A percentile compares a stretch with the other conserved stretches of the same genome.
Conservation (phyloP, 2,113 vertebrate species). For the Rhinogobius similis region DNA sequence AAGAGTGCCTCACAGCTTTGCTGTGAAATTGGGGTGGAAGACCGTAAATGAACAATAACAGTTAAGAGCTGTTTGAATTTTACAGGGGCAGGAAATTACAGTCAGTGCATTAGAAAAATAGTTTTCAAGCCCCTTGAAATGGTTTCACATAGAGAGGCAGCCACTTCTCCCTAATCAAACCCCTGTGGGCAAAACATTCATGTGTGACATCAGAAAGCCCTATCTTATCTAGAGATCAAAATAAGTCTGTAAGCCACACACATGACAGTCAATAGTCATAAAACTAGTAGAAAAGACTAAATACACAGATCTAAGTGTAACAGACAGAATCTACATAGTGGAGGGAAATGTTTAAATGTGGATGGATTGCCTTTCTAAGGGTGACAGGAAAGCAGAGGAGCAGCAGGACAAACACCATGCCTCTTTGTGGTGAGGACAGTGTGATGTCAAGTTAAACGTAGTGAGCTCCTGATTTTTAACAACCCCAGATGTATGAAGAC, state of each 20-base stretch:
- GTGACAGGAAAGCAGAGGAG: conserved; percentile 8
- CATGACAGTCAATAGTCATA: conserved; percentile 55
- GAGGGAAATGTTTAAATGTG: conserved; percentile 20
- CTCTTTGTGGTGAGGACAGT: conserved; percentile 18
- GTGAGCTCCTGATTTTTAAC: conserved; percentile 15
- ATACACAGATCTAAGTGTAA: conserved; percentile 46
- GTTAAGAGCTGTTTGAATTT: conserved; percentile 41
- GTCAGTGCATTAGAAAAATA: conserved; percentile 63
- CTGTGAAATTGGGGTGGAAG: conserved; percentile 70
- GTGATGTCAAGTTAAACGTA: conserved; percentile 18
- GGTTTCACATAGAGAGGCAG: conserved; percentile 32
- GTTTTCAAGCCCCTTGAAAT: conserved; percentile 45
- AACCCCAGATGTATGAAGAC: conserved; percentile 52
- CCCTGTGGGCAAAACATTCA: conserved; percentile 60
- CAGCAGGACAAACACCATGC: conserved; percentile 20
- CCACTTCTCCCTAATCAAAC: conserved; percentile 39
- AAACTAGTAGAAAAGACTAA: conserved; percentile 45
- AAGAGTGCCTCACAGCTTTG: conserved; percentile 67
- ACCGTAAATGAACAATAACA: conserved; percentile 63
- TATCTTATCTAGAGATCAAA: conserved; percentile 54
- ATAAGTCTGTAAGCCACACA: conserved; percentile 49
- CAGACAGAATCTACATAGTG: conserved; percentile 38
- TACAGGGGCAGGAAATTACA: conserved; percentile 36
- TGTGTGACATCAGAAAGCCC: conserved; percentile 57
- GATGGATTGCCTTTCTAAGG: conserved; percentile 42